Evolutionary conservation across 2,888 invertebrate species (phyloP).

Genomic region (Pterobdella sp.): DNA sequence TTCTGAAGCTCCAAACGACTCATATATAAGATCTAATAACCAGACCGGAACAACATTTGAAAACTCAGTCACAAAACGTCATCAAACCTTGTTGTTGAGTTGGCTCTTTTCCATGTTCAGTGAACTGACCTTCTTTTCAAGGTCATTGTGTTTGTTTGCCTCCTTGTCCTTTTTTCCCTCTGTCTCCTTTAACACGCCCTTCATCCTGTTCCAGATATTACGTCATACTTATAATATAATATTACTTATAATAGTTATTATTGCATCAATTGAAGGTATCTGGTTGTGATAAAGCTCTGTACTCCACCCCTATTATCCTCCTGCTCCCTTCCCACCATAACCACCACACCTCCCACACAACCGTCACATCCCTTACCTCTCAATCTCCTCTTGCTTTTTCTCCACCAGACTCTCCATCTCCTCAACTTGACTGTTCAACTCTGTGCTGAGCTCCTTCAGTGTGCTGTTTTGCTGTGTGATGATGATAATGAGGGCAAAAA

Average conservation of each 20-base stretch:
- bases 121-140: neutral
- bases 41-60: neutral
- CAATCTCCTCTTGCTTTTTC: slow-evolving; percentile 20
- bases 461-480: slow-evolving; percentile 24
- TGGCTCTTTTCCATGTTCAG: slow-evolving; percentile 13
- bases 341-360: neutral
- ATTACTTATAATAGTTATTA: neutral
- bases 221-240: neutral
- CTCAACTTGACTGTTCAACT: slow-evolving; percentile 26
- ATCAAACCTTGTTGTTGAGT: slow-evolving; percentile 13
- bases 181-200: neutral
- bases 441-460: slow-evolving; percentile 26
- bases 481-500: neutral
- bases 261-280: neutral
- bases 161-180: neutral
- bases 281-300: neutral
- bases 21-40: too few species aligned
- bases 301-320: neutral
- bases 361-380: neutral
- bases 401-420: slow-evolving; percentile 27
- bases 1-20: too few species aligned
- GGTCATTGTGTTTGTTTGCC: neutral
- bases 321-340: neutral
- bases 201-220: neutral
- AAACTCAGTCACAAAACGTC: neutral